Evolutionary conservation across 1,140 invertebrate genomes (phyloP).

Genomic region (Glossosoma conforme): DNA sequence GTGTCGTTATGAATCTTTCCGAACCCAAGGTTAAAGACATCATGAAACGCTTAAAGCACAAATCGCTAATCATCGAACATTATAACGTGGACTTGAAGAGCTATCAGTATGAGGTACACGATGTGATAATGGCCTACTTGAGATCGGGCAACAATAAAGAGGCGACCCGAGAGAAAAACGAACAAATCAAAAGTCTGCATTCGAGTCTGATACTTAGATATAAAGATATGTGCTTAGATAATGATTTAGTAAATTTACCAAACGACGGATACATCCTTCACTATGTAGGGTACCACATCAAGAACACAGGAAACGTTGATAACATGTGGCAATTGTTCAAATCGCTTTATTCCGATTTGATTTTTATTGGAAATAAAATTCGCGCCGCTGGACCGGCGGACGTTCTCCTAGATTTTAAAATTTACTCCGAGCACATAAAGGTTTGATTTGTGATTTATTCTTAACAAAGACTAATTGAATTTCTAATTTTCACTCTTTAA

Average conservation of each 20-base stretch:
- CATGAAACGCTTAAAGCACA: slow-evolving; percentile 17
- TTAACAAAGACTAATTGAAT: no score
- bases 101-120: slow-evolving; percentile 28
- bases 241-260: slow-evolving; percentile 15
- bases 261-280: slow-evolving; percentile 26
- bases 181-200: slow-evolving; percentile 20
- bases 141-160: slow-evolving; percentile 5
- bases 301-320: slow-evolving; percentile 12
- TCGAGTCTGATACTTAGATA: slow-evolving; percentile 18
- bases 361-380: slow-evolving; percentile 28
- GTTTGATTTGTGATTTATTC: neutral
- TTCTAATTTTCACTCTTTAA: no score
- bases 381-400: slow-evolving; percentile 15
- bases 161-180: no score
- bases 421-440: slow-evolving; percentile 8
- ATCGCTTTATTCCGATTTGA: slow-evolving; percentile 17
- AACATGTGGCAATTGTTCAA: slow-evolving; percentile 17
- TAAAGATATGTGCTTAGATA: slow-evolving; percentile 1
- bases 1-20: slow-evolving; percentile 12
- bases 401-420: slow-evolving; percentile 14
- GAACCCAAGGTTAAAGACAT: slow-evolving; percentile 2
- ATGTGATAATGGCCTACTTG: slow-evolving; percentile 23
- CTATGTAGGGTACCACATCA: slow-evolving; percentile 26
- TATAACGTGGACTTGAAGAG: slow-evolving; percentile 15
- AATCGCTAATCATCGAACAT: slow-evolving; percentile 23